Evolutionary conservation across 2,797 vertebrate species (phyloP), one percentile per base, ranked within the genome.

Genomic region (Novumbra hubbsi): DNA sequence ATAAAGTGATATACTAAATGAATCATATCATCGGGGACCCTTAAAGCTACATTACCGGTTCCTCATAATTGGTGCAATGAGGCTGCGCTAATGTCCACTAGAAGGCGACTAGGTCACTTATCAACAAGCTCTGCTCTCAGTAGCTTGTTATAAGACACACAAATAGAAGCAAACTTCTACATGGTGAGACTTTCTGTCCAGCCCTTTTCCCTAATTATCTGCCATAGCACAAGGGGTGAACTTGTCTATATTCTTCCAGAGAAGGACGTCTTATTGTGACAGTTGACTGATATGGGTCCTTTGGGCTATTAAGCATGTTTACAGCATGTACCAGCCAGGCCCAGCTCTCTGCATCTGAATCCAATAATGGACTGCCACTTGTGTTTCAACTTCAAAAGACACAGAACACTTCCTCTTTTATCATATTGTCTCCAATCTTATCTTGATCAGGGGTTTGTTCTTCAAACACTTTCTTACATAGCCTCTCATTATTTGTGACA

Each of bases 351-450:
- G 60, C 5, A 62, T 70, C 68, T 63, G 38, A 38, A 14, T 74
- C 50, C 50, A 41, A 67, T 41, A 57, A 57, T 80, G 82, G 78
- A 85, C 88, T 72, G 77, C 83, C 85, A 82, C 76, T 85, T 78
- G 79, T 88, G 85, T 77, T 74, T 87, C 73, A 86, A 88, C 85
- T 80, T 79, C 84, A 80, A 76, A 83, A 89, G 78, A 85, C 82
- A 86, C 57, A 87, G 88, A 87, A 84, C 83, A 77, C 80, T 80
- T 86, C 85, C 83, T 19, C 49, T 71, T 83, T 81, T 77, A 72
- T 72, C 83, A 91, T 86, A 89, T 79, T 81, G 86, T 88, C 87
- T 91, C 76, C 87, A 90, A 91, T 92, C 91, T 92, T 92, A 92
- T 93, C 90, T 93, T 73, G 86, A 93, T 92, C 92, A 85, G 79